These are phyloP conservation scores for Grus americana DNA, from an alignment of 2,113 vertebrate species.

Conservation along the genomic window DNA sequence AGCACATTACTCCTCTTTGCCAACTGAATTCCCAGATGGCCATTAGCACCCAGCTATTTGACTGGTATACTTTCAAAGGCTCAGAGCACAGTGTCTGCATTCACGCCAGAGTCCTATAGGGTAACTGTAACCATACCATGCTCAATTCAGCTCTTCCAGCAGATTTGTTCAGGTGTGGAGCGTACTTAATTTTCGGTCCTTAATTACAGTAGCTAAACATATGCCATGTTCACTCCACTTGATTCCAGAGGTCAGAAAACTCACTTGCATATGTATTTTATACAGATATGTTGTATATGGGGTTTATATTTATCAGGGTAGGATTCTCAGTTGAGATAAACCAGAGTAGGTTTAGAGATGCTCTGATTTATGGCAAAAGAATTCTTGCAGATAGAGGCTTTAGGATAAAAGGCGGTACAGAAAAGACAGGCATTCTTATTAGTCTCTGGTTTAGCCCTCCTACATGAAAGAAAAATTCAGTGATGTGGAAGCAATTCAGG, in stretches of 20 bases:
- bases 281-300: background rate
- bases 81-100: background rate
- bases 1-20: background rate
- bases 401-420: background rate
- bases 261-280: background rate
- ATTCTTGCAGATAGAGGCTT: background rate
- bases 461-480: background rate
- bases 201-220: background rate
- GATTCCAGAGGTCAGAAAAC: background rate
- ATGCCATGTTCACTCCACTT: background rate
- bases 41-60: slow-evolving; percentile 18
- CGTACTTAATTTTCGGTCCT: background rate
- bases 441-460: background rate
- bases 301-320: background rate
- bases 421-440: background rate
- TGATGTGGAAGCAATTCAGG: background rate
- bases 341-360: background rate
- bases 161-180: background rate
- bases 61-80: background rate
- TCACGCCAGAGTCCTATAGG: background rate
- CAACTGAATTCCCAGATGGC: slow-evolving; percentile 11
- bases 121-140: background rate
- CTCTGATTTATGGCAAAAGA: background rate
- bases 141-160: background rate
- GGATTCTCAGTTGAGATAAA: background rate